Percentiles rank a stretch among this genome's conserved stretches.
Conservation (phyloP, 2,113 vertebrate species). For the Mixornis gularis region DNA sequence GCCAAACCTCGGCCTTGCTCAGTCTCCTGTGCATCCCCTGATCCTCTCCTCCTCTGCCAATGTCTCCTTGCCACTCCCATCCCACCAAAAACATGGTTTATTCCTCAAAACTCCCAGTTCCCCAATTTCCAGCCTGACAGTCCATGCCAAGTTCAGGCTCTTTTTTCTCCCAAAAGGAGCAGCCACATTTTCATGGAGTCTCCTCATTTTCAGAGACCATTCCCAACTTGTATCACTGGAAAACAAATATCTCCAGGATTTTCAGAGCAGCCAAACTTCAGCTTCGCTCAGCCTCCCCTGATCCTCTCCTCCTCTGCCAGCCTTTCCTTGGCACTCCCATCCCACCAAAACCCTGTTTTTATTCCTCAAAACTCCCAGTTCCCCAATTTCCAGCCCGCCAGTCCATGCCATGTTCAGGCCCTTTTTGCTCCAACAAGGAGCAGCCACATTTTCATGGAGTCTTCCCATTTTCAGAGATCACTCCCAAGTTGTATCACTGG, state of each 20-base stretch:
- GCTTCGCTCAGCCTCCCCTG: fast-evolving
- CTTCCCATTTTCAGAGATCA: too few relatives aligned
- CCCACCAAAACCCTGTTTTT: neutral
- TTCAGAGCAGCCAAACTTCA: too few relatives aligned
- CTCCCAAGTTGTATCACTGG: too few relatives aligned
- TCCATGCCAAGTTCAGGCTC: neutral
- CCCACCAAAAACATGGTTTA: neutral
- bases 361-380: fast-evolving
- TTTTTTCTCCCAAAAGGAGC: neutral
- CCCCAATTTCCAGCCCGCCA: neutral
- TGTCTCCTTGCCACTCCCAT: neutral
- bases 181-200: fast-evolving
- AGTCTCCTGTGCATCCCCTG: neutral
- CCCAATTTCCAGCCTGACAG: neutral
- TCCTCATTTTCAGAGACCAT: too few relatives aligned
- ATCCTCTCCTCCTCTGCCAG: neutral
- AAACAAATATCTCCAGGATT: too few relatives aligned
- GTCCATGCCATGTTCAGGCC: neutral
- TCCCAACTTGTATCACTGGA: too few relatives aligned
- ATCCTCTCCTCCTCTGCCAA: neutral
- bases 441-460: fast-evolving
- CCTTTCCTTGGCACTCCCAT: neutral
- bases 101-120: fast-evolving
- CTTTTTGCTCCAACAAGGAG: neutral
- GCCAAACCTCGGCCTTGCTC: too few relatives aligned